These are phyloP conservation scores for Opisthograptis luteolata DNA, from an alignment of 2,888 invertebrate species.

Conservation along the genomic window DNA sequence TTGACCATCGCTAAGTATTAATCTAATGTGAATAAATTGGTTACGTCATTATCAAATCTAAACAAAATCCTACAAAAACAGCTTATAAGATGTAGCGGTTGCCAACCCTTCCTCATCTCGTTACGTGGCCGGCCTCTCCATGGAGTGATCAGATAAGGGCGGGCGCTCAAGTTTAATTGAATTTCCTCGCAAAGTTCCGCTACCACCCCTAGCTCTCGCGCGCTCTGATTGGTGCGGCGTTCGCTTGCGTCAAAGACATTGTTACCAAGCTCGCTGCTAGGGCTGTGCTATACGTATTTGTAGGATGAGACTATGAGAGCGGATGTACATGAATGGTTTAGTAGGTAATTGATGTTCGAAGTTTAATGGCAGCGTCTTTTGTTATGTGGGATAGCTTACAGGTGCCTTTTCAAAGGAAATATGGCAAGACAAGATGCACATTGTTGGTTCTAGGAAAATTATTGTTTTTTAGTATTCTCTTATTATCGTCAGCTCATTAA, in stretches of 20 bases:
- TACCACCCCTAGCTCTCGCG: conserved; percentile 64
- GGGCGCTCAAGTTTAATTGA: conserved; percentile 83
- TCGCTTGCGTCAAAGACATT: conserved; percentile 70
- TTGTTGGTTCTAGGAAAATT: no score
- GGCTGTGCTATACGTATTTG: conserved; percentile 41
- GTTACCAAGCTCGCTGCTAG: conserved; percentile 54
- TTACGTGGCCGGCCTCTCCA: conserved; percentile 72
- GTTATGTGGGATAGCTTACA: conserved; percentile 9
- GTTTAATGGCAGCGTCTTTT: conserved; percentile 26
- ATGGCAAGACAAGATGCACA: no score
- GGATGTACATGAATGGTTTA: conserved; percentile 46
- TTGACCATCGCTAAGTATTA: no score
- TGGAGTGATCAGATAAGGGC: conserved; percentile 80
- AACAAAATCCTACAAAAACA: background rate
- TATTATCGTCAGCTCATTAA: no score
- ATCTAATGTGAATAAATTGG: no score
- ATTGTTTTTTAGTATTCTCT: no score
- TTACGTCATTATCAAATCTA: no score
- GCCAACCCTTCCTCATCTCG: conserved; percentile 68
- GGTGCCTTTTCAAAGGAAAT: background rate
- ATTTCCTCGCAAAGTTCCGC: conserved; percentile 79
- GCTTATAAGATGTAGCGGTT: background rate
- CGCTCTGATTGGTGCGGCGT: conserved; percentile 73
- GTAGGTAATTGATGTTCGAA: conserved; percentile 33
- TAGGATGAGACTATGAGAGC: conserved; percentile 19